Evolutionary conservation across 2,113 vertebrate genomes (phyloP), one percentile per base, ranked within the genome.

Genomic region (Scomber scombrus): DNA sequence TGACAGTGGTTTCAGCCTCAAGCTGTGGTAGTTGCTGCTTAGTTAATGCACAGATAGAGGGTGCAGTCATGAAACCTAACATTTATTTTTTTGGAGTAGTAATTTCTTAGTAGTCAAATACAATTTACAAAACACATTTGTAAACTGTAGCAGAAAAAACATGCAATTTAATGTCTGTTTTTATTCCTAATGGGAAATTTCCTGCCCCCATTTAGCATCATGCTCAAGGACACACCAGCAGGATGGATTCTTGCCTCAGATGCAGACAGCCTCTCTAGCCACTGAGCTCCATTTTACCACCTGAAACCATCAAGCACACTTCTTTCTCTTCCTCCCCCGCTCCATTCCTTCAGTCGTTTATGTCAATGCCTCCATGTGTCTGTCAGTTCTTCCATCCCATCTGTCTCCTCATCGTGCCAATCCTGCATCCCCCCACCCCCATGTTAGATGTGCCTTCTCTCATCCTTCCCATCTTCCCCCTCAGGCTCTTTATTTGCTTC

Each of bases 351-450:
- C 52, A 67, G 51, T 84, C 5, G 16, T 66, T 81, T n/a, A 64
- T 62, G 47, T 84, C 69, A 21, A 4, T 60, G 47, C 55, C 61
- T 75, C 64, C 73, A 26, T 76, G 73, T 57, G 74, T 78, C 81
- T 51, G 64, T 71, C 65, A 58, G 16, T 14, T 58, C 77, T 46
- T 80, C 71, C 47, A 9, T 82, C 75, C 80, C 86, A 78, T 82
- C 84, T 82, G 71, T 84, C 75, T 82, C 75, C 64, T 85, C 45
- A n/a, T 84, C 4, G 1, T 79, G 82, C 80, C 80, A 81, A 73
- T 45, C 55, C 56, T 31, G 7, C 86, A 26, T 58, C 40, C 52
- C 55, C 57, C 45, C 86, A 5, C 54, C 40, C 56, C 55, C 57
- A 34, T 65, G 67, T 65, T 73, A 70, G 61, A 77, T 64, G 66